Percentiles rank a stretch among this genome's conserved stretches.
phyloP scores from a whole-genome alignment of 2,113 vertebrate species.

The Galeopterus variegatus region DNA sequence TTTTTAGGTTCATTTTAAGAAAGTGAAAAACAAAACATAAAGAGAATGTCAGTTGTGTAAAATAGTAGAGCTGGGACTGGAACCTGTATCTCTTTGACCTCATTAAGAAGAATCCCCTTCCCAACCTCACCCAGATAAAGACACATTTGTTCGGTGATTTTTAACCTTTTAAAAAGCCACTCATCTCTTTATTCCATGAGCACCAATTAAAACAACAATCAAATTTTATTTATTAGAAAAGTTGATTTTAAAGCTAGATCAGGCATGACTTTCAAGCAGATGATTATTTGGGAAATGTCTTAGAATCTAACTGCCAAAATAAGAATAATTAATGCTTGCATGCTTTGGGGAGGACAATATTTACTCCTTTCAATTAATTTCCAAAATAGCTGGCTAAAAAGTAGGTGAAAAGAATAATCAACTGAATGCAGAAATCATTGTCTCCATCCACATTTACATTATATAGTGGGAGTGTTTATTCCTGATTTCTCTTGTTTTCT shows the following conservation, averaged over 20 bases:
- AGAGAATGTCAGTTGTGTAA: background rate
- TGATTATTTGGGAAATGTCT: background rate
- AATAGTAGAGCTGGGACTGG: background rate
- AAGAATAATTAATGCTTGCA: background rate
- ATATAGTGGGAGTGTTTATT: background rate
- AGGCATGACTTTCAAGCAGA: background rate
- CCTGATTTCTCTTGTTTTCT: background rate
- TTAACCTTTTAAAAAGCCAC: background rate
- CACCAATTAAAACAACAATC: background rate
- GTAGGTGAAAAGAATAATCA: background rate
- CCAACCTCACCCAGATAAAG: background rate
- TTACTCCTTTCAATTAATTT: conserved; percentile 35
- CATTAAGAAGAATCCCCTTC: background rate
- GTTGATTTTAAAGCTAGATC: background rate
- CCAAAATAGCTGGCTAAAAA: conserved; percentile 3
- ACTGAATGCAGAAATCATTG: background rate
- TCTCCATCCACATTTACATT: background rate
- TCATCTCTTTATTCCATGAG: background rate
- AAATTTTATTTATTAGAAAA: background rate
- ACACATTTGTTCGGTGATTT: background rate
- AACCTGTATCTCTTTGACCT: background rate
- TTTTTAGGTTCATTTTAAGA: conserved; percentile 15
- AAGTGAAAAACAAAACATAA: background rate
- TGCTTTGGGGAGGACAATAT: background rate
- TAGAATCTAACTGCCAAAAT: background rate